These are phyloP conservation scores for Xenopus tropicalis DNA, from an alignment of 2,113 vertebrate genomes.

Conservation along the genomic window DNA sequence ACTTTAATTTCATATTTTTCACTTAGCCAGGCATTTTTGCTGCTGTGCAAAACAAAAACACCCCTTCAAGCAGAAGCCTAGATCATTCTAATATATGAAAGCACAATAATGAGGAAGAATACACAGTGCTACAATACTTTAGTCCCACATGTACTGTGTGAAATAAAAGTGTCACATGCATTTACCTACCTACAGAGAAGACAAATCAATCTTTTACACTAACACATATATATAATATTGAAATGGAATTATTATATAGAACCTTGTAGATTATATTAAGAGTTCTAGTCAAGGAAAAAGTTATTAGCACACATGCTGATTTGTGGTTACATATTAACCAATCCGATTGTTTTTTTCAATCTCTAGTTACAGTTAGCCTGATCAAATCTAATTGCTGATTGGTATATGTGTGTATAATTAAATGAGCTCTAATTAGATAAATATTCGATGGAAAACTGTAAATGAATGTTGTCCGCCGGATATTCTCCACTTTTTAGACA, in stretches of 20 bases:
- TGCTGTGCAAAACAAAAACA: slow-evolving; percentile 32
- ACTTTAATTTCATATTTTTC: slow-evolving; percentile 38
- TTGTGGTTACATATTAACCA: no score
- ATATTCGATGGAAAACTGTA: slow-evolving; percentile 46
- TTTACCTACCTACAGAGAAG: no score
- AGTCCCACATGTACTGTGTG: not conserved
- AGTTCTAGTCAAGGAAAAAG: no score
- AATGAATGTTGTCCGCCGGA: slow-evolving; percentile 20
- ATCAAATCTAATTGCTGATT: no score
- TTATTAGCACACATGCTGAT: no score
- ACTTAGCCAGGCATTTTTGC: slow-evolving; percentile 35
- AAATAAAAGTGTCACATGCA: slow-evolving; percentile 25
- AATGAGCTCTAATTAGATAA: slow-evolving; percentile 48
- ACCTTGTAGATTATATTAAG: no score
- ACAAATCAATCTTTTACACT: no score
- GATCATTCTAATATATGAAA: slow-evolving; percentile 40
- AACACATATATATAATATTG: no score
- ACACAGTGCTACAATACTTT: no score
- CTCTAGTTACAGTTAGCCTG: no score
- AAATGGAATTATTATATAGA: no score
- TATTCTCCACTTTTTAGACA: not conserved
- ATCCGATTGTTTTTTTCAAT: no score
- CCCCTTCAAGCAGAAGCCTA: slow-evolving; percentile 17
- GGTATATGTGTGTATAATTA: slow-evolving; percentile 48
- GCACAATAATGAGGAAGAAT: slow-evolving; percentile 19